Evolutionary conservation across 2,888 invertebrate species (phyloP).

Genomic region (Thera obeliscata): DNA sequence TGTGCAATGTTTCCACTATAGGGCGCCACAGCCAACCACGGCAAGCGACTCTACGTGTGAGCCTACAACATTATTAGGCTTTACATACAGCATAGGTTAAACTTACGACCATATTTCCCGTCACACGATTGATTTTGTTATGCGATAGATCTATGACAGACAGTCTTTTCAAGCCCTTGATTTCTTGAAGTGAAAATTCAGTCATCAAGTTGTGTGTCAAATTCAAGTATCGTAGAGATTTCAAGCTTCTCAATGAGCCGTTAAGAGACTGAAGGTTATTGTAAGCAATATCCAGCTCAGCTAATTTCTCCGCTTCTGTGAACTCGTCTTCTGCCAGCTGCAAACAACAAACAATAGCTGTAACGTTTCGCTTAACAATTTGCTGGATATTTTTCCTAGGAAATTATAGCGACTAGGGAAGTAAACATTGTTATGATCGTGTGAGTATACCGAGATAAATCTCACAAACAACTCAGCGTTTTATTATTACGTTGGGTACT

Average conservation of each 20-base stretch:
- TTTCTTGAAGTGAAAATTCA: slow-evolving; percentile 92
- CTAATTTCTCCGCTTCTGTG: slow-evolving; percentile 87
- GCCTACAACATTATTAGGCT: too few species aligned
- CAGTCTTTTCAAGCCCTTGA: slow-evolving; percentile 89
- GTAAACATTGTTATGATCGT: too few species aligned
- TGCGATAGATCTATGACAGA: slow-evolving; percentile 90
- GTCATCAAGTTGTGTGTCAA: slow-evolving; percentile 89
- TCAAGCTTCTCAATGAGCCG: slow-evolving; percentile 88
- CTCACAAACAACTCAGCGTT: too few species aligned
- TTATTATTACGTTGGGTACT: too few species aligned
- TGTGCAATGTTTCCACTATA: not conserved
- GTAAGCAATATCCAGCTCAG: slow-evolving; percentile 88
- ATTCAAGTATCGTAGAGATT: slow-evolving; percentile 88
- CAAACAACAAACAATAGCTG: slow-evolving; percentile 29
- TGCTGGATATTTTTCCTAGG: too few species aligned
- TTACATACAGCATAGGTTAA: not conserved
- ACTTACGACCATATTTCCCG: slow-evolving; percentile 87
- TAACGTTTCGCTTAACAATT: not conserved
- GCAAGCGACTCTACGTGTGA: not conserved
- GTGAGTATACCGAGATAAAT: too few species aligned
- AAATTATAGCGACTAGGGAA: too few species aligned
- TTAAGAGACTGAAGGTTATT: slow-evolving; percentile 89
- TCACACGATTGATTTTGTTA: slow-evolving; percentile 88
- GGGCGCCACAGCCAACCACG: not conserved
- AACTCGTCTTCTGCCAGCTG: slow-evolving; percentile 91